phyloP scores from a whole-genome alignment of 2,797 vertebrate species.

The Nothura maculosa region DNA sequence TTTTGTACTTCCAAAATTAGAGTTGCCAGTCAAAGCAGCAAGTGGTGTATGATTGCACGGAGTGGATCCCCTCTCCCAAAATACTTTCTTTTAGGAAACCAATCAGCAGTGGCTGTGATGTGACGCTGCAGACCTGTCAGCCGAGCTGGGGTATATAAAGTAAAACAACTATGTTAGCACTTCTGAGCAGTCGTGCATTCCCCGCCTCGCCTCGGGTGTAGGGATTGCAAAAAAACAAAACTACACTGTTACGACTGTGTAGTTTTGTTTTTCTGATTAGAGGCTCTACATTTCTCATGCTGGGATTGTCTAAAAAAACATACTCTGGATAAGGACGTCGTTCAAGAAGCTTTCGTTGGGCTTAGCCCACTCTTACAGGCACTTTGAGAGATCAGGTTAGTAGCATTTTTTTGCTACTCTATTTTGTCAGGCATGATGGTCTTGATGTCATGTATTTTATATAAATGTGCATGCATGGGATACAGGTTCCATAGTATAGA shows the following conservation, averaged over 20 bases:
- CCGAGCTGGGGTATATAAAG: constrained; percentile 87
- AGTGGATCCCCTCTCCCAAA: constrained; percentile 80
- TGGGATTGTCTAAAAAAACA: constrained; percentile 89
- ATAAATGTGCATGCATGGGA: neutral
- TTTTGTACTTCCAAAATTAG: constrained; percentile 78
- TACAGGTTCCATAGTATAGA: neutral
- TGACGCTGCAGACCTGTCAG: constrained; percentile 82
- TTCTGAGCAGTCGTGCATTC: constrained; percentile 98
- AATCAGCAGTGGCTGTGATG: constrained; percentile 78
- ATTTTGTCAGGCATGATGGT: neutral
- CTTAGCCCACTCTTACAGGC: constrained; percentile 91
- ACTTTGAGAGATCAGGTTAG: constrained; percentile 94
- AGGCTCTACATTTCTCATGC: constrained; percentile 92
- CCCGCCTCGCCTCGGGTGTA: constrained; percentile 99
- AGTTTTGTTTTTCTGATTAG: constrained; percentile 91
- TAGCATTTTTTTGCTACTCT: constrained; percentile 63
- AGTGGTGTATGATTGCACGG: constrained; percentile 81
- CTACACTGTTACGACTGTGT: constrained; percentile 90
- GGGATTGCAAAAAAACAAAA: constrained; percentile 97
- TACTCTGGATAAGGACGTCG: constrained; percentile 90
- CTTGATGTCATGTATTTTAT: neutral
- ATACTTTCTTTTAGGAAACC: constrained; percentile 77
- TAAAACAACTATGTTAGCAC: constrained; percentile 85
- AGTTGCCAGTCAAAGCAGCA: constrained; percentile 78
- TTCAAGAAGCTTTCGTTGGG: constrained; percentile 86